Percentiles rank a stretch among this genome's conserved stretches.
Evolutionary conservation across 2,888 invertebrate genomes (phyloP).

Genomic region (Pseudanteris insignis): DNA sequence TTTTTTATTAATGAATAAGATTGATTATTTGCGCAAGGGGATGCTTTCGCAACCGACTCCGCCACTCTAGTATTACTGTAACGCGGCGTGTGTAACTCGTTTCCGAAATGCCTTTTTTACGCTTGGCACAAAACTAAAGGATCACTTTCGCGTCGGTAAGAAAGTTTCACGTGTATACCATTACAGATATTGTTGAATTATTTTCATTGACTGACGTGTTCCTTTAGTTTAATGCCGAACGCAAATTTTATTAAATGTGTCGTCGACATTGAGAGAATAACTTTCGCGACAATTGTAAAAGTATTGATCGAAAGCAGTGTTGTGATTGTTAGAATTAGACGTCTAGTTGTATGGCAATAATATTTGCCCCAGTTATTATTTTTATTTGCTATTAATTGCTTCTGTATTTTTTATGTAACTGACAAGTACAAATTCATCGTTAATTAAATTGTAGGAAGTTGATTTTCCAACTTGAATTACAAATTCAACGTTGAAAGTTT

Average conservation of each 20-base stretch:
- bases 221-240: not conserved
- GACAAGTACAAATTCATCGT: constrained; percentile 8
- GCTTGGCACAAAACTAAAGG: not conserved
- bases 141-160: constrained; percentile 1
- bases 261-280: constrained; percentile 17
- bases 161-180: not conserved
- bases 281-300: constrained; percentile 10
- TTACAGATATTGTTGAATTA: no score
- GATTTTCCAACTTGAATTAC: no score
- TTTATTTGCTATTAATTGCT: constrained; percentile 16
- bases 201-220: not conserved
- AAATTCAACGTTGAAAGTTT: constrained; percentile 1
- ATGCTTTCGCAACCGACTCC: no score
- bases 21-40: no score
- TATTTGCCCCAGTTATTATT: constrained; percentile 10
- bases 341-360: not conserved
- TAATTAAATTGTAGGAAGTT: constrained; percentile 3
- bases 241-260: constrained; percentile 13
- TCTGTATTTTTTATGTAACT: no score
- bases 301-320: constrained; percentile 11
- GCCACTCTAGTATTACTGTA: constrained; percentile 20
- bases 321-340: constrained; percentile 19
- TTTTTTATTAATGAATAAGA: no score
- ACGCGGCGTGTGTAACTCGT: constrained; percentile 15
- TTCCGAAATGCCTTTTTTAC: constrained; percentile 28